Percentiles rank a stretch among this genome's conserved stretches.
phyloP scores from a whole-genome alignment of 2,888 invertebrate genomes.

The Ichneumon xanthorius region DNA sequence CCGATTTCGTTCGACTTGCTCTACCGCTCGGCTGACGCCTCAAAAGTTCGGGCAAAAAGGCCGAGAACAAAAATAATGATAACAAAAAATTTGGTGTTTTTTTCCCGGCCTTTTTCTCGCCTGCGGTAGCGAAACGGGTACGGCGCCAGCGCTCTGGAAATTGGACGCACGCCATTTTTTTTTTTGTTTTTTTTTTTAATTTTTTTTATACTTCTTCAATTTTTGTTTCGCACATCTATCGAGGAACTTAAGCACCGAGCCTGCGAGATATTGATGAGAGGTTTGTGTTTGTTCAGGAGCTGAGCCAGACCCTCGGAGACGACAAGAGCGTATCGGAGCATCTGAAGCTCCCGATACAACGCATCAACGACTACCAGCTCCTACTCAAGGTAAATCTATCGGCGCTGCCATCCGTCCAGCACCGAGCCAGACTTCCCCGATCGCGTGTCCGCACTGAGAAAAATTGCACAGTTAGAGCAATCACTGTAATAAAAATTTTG shows the following conservation, averaged over 20 bases:
- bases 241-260: neutral
- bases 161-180: neutral
- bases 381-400: conserved; percentile 92
- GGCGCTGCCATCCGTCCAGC: neutral
- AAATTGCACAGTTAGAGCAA: too few relatives aligned
- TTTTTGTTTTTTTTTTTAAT: neutral
- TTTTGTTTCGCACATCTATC: conserved; percentile 37
- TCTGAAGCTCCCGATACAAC: conserved; percentile 96
- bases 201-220: neutral
- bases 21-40: neutral
- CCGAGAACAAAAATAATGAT: neutral
- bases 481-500: too few relatives aligned
- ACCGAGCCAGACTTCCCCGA: neutral
- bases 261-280: conserved; percentile 32
- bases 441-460: neutral
- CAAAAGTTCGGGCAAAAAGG: neutral
- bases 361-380: conserved; percentile 98
- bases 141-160: conserved; percentile 4
- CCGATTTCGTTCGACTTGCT: neutral
- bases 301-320: conserved; percentile 94
- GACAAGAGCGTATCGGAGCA: conserved; percentile 96
- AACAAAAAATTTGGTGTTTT: neutral
- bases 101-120: neutral
- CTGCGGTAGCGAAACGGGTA: neutral
- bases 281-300: conserved; percentile 87